Evolutionary conservation across 2,888 invertebrate genomes (phyloP), one percentile per base, ranked within the genome.

Genomic region (Herminia tarsipennalis): DNA sequence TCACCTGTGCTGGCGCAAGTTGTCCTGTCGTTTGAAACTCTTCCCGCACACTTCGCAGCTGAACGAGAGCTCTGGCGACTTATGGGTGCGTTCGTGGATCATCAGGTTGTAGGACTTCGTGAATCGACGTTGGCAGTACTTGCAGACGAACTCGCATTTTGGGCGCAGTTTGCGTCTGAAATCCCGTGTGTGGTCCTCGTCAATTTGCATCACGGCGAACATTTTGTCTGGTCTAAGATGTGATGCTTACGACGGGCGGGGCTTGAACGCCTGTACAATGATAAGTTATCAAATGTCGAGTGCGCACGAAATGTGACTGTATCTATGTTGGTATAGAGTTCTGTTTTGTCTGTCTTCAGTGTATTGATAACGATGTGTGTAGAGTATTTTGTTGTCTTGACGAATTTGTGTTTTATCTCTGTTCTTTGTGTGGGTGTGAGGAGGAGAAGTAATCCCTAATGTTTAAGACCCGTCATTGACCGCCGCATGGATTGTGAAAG

Each of bases 61-160:
- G 92, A 97, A 99, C 44, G 98, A 98, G 78, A 98, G 94, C 92
- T 99, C 98, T 57, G 96, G 96, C 85, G 98, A 98, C 88, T 98
- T 98, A 93, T 99, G 99, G 74, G 98, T 98, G 87, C 98, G 94
- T 89, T 99, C 99, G 93, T 99, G 99, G 78, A 99, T 99, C 94
- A 99, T 95, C 85, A 99, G 94, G 92, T 99, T 99, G 93, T 99
- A 99, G 68, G 97, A 96, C 93, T 99, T 99, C 81, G 98, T 98
- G 93, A 99, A 99, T 87, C 98, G 95, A 80, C 99, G 94, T 88
- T 97, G 97, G 93, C 99, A 99, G 93, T 96, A 99, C 91, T 97
- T 97, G 95, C 99, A 99, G 85, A 99, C 97, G 92, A 98, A 99
- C 92, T 99, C 98, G 93, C 98, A 98, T 93, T 98, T 98, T 79